A percentile compares a stretch with the other conserved stretches of the same genome.
These are phyloP conservation scores for Tangara arthus DNA, from an alignment of 2,797 vertebrate species.

Conservation along the genomic window DNA sequence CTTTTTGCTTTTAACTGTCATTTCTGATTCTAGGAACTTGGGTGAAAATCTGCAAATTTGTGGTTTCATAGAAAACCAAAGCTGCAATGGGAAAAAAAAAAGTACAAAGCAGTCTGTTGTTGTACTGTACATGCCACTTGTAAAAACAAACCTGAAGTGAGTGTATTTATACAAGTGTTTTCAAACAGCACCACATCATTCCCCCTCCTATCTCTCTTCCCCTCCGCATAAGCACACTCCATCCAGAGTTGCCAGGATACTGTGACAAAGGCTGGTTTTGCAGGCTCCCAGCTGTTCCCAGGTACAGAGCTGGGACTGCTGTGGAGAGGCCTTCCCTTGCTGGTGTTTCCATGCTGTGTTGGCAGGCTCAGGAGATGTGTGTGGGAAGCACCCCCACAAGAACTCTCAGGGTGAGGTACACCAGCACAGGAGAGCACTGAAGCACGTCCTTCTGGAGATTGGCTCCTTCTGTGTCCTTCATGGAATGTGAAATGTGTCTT, in stretches of 20 bases:
- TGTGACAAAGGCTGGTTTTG: neutral
- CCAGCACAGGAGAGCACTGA: neutral
- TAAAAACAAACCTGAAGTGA: neutral
- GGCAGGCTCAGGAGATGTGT: neutral
- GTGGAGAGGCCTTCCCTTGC: neutral
- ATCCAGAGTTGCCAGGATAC: neutral
- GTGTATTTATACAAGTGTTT: neutral
- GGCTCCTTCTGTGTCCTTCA: neutral
- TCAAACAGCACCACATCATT: neutral
- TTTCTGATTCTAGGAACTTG: neutral
- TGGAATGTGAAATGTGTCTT: neutral
- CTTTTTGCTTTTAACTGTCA: neutral
- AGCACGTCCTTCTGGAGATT: neutral
- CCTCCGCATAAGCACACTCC: neutral
- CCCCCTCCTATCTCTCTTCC: neutral
- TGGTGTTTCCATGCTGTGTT: neutral
- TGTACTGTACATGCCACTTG: neutral
- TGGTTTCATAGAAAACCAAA: neutral
- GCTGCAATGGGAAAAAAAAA: neutral
- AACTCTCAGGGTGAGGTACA: neutral
- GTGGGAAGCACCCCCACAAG: neutral
- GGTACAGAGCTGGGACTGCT: neutral
- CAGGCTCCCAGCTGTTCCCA: neutral
- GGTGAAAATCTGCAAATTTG: neutral
- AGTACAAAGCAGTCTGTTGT: neutral